Percentiles rank a stretch among this genome's conserved stretches.
These are phyloP conservation scores for Hippocampus kuda DNA, from an alignment of 2,797 vertebrate genomes.

Conservation along the genomic window DNA sequence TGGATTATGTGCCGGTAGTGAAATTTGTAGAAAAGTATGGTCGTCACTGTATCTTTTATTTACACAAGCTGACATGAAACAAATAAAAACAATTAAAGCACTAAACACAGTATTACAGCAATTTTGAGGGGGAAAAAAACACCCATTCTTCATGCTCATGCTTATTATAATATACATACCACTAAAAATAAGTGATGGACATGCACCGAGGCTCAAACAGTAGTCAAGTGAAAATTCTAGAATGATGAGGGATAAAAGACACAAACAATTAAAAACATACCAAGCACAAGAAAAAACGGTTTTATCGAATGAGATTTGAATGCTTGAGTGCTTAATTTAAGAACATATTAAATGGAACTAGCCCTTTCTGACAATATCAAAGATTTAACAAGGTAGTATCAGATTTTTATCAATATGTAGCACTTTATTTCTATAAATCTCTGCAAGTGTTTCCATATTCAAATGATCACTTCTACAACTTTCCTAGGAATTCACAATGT, in stretches of 20 bases:
- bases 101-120: background rate
- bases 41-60: background rate
- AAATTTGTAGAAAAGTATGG: background rate
- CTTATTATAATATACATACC: background rate
- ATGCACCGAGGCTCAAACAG: background rate
- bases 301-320: background rate
- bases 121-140: background rate
- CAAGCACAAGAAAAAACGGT: no score
- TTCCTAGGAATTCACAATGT: background rate
- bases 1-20: background rate
- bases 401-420: background rate
- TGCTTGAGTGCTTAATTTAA: no score
- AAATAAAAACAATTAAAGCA: background rate
- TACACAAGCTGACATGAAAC: background rate
- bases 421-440: background rate
- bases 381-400: background rate
- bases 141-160: background rate
- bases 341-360: no score
- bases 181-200: background rate
- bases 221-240: background rate
- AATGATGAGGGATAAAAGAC: background rate
- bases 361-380: background rate
- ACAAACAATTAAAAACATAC: background rate
- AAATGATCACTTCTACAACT: background rate
- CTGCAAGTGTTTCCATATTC: background rate